Percentiles rank a stretch among this genome's conserved stretches.
phyloP scores from a whole-genome alignment of 2,797 vertebrate species.

The Poliocrania exsul region DNA sequence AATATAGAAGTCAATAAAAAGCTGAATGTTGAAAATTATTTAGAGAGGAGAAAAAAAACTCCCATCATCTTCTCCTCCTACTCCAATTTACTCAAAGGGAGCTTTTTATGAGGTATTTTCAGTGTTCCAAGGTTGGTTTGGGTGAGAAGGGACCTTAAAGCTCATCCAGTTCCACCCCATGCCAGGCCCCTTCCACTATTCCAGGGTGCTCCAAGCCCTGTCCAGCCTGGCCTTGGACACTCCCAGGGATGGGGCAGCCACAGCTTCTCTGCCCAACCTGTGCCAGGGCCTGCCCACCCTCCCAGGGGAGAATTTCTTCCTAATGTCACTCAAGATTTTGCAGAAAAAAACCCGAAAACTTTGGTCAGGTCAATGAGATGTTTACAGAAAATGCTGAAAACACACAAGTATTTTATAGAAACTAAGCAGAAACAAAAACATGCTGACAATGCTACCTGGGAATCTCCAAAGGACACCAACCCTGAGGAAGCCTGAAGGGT shows the following conservation, averaged over 20 bases:
- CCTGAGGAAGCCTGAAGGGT: background rate
- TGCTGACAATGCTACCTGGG: background rate
- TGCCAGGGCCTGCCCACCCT: background rate
- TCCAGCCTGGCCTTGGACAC: background rate
- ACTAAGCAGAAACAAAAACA: background rate
- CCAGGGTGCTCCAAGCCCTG: background rate
- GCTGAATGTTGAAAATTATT: conserved; percentile 4
- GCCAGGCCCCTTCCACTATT: accelerated
- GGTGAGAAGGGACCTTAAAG: background rate
- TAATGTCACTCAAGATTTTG: accelerated
- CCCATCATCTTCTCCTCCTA: background rate
- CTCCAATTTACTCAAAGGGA: conserved; percentile 37
- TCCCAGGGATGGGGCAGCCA: background rate
- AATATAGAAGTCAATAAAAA: conserved; percentile 42
- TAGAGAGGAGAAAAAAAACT: background rate
- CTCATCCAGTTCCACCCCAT: accelerated
- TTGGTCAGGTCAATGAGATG: background rate
- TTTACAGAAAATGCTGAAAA: background rate
- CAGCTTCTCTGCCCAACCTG: background rate
- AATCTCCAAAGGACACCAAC: background rate
- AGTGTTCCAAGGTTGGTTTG: conserved; percentile 45
- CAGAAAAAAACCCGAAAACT: background rate
- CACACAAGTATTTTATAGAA: no score
- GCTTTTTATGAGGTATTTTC: conserved; percentile 52
- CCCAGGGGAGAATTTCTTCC: accelerated